A percentile compares a stretch with the other conserved stretches of the same genome.
Evolutionary conservation across 2,113 vertebrate species (phyloP).

Genomic region (Urocolius indicus): DNA sequence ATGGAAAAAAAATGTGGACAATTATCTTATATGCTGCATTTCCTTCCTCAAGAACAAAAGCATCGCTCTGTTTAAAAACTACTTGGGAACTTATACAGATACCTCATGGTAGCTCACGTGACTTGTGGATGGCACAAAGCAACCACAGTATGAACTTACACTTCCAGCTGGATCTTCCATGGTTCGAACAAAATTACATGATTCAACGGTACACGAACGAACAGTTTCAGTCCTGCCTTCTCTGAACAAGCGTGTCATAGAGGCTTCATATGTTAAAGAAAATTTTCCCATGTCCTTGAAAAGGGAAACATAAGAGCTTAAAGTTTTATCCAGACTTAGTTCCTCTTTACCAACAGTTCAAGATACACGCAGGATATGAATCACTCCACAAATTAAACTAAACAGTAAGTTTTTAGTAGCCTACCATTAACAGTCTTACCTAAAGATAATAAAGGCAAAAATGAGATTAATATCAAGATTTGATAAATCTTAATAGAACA

Average conservation of each 20-base stretch:
- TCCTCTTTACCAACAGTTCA: neutral
- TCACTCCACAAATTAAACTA: neutral
- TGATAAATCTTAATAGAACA: neutral
- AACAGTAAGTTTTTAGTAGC: neutral
- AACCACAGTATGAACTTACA: slow-evolving; percentile 67
- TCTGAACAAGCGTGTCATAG: slow-evolving; percentile 97
- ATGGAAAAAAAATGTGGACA: neutral
- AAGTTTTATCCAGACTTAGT: neutral
- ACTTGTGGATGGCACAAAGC: neutral
- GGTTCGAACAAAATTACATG: slow-evolving; percentile 85
- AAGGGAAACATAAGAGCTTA: neutral
- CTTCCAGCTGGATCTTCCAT: slow-evolving; percentile 84
- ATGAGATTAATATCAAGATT: neutral
- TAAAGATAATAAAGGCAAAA: neutral
- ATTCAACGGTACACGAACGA: slow-evolving; percentile 90
- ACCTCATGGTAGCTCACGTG: neutral
- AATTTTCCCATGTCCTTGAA: slow-evolving; percentile 94
- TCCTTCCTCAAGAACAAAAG: neutral
- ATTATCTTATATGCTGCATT: neutral
- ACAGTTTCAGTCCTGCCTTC: slow-evolving; percentile 97
- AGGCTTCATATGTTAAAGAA: slow-evolving; percentile 95
- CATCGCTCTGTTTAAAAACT: neutral
- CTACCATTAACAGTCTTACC: neutral
- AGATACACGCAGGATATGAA: neutral
- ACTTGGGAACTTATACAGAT: rapidly evolving